Conservation (phyloP, 2,888 invertebrate species). For the Papilio demoleus region DNA sequence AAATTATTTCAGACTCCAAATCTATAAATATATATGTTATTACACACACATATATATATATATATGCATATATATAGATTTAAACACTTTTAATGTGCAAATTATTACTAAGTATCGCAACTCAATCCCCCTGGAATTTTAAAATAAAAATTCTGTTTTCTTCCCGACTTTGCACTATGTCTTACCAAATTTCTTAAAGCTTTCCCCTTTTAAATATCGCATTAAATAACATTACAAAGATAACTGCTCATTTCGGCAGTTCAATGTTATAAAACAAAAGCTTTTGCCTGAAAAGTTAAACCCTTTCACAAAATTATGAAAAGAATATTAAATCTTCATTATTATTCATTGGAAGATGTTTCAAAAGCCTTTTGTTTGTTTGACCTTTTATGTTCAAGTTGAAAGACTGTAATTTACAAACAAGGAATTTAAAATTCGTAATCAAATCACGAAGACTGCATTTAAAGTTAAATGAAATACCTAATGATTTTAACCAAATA, state of each 20-base stretch:
- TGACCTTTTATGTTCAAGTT: constrained; percentile 15
- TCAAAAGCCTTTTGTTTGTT: constrained; percentile 22
- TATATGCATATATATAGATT: too few species aligned
- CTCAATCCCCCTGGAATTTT: too few species aligned
- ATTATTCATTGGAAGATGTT: constrained; percentile 19
- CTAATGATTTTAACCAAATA: background rate
- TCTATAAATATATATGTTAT: too few species aligned
- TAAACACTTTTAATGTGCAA: too few species aligned
- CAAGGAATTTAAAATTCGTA: background rate
- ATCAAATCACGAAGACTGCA: background rate
- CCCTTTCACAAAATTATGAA: constrained; percentile 14
- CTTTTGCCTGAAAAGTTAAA: constrained; percentile 11
- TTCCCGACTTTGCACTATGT: too few species aligned
- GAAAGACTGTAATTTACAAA: background rate
- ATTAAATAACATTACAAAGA: background rate
- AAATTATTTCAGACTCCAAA: too few species aligned
- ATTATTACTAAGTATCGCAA: too few species aligned
- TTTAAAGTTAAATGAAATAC: background rate
- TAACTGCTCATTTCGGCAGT: constrained; percentile 6
- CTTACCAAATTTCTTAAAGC: too few species aligned
- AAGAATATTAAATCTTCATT: constrained; percentile 26
- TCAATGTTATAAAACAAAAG: constrained; percentile 11
- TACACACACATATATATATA: too few species aligned
- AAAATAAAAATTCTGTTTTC: too few species aligned
- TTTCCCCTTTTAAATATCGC: too few species aligned